phyloP scores from a whole-genome alignment of 37 sponge, comb jelly and placozoan species.

The Petrosia ficiformis region DNA sequence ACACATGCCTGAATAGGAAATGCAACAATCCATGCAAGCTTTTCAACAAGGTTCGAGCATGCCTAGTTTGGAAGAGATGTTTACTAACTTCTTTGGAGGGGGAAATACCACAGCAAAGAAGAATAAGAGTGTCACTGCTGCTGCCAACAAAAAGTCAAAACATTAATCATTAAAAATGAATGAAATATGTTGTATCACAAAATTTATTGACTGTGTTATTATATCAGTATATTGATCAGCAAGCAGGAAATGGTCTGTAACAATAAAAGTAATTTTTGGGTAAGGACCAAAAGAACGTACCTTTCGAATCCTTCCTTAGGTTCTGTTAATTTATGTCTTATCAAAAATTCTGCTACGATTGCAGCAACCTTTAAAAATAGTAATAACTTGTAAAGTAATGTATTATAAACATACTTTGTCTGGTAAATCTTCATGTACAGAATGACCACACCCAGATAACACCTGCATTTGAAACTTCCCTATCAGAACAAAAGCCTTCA shows the following conservation, averaged over 20 bases:
- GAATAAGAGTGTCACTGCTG: background rate
- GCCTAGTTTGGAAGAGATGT: constrained; percentile 74
- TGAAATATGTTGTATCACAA: too few relatives aligned
- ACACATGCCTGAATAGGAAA: too few relatives aligned
- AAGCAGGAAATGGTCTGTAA: background rate
- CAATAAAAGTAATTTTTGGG: background rate
- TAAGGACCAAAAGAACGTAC: background rate
- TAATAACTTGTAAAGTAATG: too few relatives aligned
- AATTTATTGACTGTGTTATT: too few relatives aligned
- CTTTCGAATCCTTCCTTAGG: constrained; percentile 19
- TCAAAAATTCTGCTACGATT: constrained; percentile 38
- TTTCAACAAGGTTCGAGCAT: constrained; percentile 50
- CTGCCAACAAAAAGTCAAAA: constrained; percentile 11
- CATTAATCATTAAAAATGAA: background rate
- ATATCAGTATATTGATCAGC: too few relatives aligned
- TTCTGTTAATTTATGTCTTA: constrained; percentile 64
- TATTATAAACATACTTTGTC: constrained; percentile 85
- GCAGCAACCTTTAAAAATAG: constrained; percentile 69
- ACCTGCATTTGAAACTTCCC: constrained; percentile 84
- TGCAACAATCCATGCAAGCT: constrained; percentile 72
- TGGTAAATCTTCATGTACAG: constrained; percentile 88
- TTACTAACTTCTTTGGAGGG: constrained; percentile 81
- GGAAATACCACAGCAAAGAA: constrained; percentile 23
- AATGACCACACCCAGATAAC: constrained; percentile 81
- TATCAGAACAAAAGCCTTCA: background rate